phyloP scores from a whole-genome alignment of 2,113 vertebrate species.

The Craseonycteris thonglongyai region DNA sequence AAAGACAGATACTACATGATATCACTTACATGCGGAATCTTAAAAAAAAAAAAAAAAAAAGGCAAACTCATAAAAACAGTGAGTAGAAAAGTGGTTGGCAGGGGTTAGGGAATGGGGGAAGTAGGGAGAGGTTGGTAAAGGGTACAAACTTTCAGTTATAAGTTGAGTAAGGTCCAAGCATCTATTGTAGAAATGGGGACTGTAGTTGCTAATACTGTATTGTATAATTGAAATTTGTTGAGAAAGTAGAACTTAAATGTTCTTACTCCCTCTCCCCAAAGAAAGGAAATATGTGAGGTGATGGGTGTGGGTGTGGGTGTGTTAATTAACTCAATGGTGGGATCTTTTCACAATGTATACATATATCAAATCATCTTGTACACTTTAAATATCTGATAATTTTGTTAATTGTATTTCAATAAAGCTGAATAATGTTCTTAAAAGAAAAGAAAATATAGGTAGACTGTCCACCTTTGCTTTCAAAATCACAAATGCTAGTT shows the following conservation, averaged over 20 bases:
- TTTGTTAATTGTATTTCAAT: not conserved
- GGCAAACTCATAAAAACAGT: not conserved
- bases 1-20: not conserved
- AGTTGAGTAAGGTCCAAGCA: not conserved
- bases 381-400: not conserved
- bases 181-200: not conserved
- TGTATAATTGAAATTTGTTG: not conserved
- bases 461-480: not conserved
- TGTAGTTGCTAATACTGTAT: not conserved
- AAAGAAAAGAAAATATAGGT: not conserved
- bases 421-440: not conserved
- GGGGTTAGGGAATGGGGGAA: not conserved
- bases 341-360: not conserved
- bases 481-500: not conserved
- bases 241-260: not conserved
- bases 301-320: too few species aligned
- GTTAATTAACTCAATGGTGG: not conserved
- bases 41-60: not conserved
- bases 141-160: not conserved
- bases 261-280: not conserved
- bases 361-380: not conserved
- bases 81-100: not conserved
- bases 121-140: not conserved
- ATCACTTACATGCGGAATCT: not conserved
- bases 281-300: not conserved